Conservation (phyloP, 2,797 vertebrate genomes). For the Kryptopterus vitreolus region DNA sequence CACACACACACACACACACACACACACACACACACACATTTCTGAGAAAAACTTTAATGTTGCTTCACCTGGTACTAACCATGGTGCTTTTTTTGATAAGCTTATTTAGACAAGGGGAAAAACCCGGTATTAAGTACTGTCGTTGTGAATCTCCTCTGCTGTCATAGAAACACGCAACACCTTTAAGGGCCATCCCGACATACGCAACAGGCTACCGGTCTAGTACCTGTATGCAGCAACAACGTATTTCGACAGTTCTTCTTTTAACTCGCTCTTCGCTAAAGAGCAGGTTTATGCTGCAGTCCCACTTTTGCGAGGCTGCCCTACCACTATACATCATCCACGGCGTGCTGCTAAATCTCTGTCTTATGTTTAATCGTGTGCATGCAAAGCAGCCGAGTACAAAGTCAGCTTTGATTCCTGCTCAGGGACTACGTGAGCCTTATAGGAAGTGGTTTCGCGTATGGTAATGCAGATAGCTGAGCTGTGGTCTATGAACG, state of each 20-base stretch:
- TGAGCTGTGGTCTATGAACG: constrained; percentile 68
- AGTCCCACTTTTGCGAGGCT: neutral
- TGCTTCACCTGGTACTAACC: neutral
- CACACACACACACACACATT: too few species aligned
- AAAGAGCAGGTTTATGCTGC: neutral
- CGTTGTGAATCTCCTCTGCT: constrained; percentile 39
- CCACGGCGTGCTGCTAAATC: constrained; percentile 58
- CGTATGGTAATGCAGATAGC: constrained; percentile 66
- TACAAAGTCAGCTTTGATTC: constrained; percentile 66
- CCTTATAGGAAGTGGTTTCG: constrained; percentile 76
- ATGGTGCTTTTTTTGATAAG: constrained; percentile 10
- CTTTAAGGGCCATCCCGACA: neutral
- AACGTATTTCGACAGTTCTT: neutral
- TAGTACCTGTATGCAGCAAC: neutral
- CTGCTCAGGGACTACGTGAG: constrained; percentile 59
- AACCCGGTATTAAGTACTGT: constrained; percentile 27
- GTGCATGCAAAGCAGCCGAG: constrained; percentile 69
- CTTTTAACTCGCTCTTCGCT: neutral
- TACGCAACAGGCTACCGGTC: neutral
- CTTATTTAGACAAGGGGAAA: constrained; percentile 4
- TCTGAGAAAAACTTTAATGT: neutral
- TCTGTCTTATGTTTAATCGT: constrained; percentile 55
- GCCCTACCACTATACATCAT: neutral
- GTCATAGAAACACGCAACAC: constrained; percentile 43
- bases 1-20: too few species aligned